These are phyloP conservation scores for Dysidea cf. avara DNA, from an alignment of 37 sponge, comb jelly and placozoan species.

Conservation along the genomic window DNA sequence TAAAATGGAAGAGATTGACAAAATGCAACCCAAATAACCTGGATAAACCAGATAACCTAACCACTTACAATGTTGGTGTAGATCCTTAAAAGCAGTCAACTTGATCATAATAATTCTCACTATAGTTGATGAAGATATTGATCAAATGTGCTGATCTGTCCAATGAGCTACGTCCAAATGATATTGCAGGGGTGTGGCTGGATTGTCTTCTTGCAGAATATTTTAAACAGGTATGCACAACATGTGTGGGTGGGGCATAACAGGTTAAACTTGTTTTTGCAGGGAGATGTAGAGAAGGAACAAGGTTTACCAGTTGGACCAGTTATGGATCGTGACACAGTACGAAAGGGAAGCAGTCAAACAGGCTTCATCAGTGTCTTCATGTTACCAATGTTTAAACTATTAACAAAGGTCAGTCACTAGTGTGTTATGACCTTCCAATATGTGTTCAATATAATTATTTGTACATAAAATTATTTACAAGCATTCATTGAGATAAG, in stretches of 20 bases:
- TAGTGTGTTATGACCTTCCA: no score
- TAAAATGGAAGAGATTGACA: no score
- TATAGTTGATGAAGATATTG: slow-evolving; percentile 71
- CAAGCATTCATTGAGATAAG: no score
- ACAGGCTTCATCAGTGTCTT: slow-evolving; percentile 86
- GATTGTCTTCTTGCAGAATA: slow-evolving; percentile 91
- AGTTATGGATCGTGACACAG: slow-evolving; percentile 91
- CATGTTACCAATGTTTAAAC: slow-evolving; percentile 78
- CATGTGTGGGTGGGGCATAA: no score
- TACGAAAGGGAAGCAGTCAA: slow-evolving; percentile 80
- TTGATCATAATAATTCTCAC: neutral
- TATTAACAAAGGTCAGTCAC: slow-evolving; percentile 57
- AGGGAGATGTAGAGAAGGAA: slow-evolving; percentile 83
- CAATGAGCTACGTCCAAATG: slow-evolving; percentile 82
- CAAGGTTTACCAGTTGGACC: slow-evolving; percentile 86
- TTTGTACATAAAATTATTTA: no score
- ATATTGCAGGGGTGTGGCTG: slow-evolving; percentile 85
- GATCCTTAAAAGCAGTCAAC: neutral
- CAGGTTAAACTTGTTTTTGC: no score
- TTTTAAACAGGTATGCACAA: no score
- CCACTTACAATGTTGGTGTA: neutral
- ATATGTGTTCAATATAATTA: no score
- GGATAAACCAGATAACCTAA: neutral
- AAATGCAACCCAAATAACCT: no score
- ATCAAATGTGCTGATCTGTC: slow-evolving; percentile 89